Conservation (phyloP, 2,888 invertebrate genomes). For the Crossocerus cetratus region DNA sequence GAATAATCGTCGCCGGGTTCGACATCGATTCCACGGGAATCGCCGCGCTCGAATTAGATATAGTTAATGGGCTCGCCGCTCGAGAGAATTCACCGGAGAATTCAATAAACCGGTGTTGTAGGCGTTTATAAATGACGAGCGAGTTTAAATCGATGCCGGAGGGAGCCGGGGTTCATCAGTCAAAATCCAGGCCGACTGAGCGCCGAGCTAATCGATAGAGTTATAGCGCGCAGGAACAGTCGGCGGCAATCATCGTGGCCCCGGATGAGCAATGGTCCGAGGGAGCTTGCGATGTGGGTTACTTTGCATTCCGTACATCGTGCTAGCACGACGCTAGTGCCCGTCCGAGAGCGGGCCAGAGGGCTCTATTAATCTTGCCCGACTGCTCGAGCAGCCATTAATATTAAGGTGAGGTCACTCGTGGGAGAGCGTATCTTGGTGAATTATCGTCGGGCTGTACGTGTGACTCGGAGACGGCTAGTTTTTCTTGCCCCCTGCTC, state of each 20-base stretch:
- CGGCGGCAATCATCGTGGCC: conserved; percentile 37
- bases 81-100: neutral
- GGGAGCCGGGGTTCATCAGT: conserved; percentile 10
- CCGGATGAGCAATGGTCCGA: conserved; percentile 36
- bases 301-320: conserved; percentile 52
- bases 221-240: conserved; percentile 39
- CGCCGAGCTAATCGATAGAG: conserved; percentile 50
- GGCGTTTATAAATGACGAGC: conserved; percentile 46
- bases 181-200: conserved; percentile 20
- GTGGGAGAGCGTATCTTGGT: conserved; percentile 63
- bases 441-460: conserved; percentile 62
- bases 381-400: conserved; percentile 66
- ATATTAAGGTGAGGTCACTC: conserved; percentile 65
- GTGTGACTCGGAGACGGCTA: conserved; percentile 58
- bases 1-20: too few species aligned
- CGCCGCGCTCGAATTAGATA: too few species aligned
- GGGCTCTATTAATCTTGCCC: conserved; percentile 69
- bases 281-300: conserved; percentile 40
- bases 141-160: conserved; percentile 16
- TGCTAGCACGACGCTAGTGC: conserved; percentile 47
- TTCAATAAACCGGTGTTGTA: neutral
- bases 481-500: conserved; percentile 61
- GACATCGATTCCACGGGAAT: too few species aligned
- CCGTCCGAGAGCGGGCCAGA: conserved; percentile 36
- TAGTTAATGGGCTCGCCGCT: too few species aligned